Evolutionary conservation across 2,888 invertebrate species (phyloP).

Genomic region (Diarsia mendica): DNA sequence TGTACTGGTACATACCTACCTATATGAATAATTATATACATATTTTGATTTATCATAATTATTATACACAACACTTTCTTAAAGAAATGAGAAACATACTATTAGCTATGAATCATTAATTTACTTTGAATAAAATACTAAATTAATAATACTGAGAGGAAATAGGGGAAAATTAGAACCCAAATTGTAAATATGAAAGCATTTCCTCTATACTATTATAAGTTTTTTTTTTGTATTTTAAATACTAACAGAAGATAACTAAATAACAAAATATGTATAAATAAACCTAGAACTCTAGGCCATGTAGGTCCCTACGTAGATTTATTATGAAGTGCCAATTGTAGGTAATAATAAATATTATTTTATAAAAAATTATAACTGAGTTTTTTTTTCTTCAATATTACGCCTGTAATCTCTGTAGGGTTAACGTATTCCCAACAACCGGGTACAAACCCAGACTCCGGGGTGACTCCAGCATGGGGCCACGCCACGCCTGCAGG

Average conservation of each 20-base stretch:
- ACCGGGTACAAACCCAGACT: no score
- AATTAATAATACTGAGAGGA: neutral
- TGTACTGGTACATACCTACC: neutral
- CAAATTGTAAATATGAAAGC: no score
- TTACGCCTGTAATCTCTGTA: no score
- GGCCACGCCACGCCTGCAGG: no score
- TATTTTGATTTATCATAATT: slow-evolving; percentile 1
- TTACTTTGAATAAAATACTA: neutral
- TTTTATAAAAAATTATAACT: neutral
- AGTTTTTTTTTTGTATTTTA: no score
- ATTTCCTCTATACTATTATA: no score
- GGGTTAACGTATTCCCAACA: no score
- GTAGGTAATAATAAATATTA: slow-evolving; percentile 51
- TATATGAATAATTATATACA: neutral
- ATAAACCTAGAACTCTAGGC: slow-evolving; percentile 28
- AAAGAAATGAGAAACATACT: neutral
- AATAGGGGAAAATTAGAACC: neutral
- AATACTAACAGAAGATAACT: no score
- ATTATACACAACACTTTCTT: neutral
- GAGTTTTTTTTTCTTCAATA: neutral
- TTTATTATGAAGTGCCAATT: slow-evolving; percentile 53
- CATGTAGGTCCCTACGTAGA: slow-evolving; percentile 19
- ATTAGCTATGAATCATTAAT: accelerated
- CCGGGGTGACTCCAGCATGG: no score
- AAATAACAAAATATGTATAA: no score